Percentiles rank a stretch among this genome's conserved stretches.
Conservation (phyloP, 2,888 invertebrate genomes). For the Drosophila birchii region DNA sequence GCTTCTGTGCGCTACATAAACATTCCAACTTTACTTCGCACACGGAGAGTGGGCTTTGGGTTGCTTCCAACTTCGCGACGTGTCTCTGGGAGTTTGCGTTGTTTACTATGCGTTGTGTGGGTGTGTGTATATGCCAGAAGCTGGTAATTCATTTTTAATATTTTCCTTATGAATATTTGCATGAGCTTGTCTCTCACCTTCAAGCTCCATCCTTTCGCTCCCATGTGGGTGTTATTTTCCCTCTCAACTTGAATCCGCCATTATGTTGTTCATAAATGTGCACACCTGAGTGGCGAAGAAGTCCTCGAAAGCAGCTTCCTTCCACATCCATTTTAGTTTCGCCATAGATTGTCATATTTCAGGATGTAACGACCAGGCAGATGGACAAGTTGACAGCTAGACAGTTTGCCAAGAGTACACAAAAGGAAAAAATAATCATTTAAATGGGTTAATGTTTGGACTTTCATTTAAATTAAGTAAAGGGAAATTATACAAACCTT, state of each 20-base stretch:
- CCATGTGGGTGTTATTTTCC: constrained; percentile 55
- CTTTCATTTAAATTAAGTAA: neutral
- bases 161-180: constrained; percentile 65
- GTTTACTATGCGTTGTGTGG: constrained; percentile 1
- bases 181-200: constrained; percentile 43
- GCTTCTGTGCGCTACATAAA: neutral
- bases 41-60: neutral
- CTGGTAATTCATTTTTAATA: constrained; percentile 69
- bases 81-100: constrained; percentile 13
- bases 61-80: constrained; percentile 1
- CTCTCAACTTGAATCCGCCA: constrained; percentile 65
- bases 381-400: constrained; percentile 61
- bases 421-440: neutral
- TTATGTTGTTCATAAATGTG: constrained; percentile 59
- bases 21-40: constrained; percentile 4
- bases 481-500: too few relatives aligned
- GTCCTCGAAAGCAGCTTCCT: constrained; percentile 19
- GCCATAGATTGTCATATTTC: constrained; percentile 70
- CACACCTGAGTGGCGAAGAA: constrained; percentile 51
- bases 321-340: constrained; percentile 14
- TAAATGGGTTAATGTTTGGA: neutral
- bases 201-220: neutral
- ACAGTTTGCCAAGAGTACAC: constrained; percentile 3
- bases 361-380: constrained; percentile 63
- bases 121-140: constrained; percentile 7